Conservation (phyloP, 2,888 invertebrate genomes). For the Cyaniris semiargus region DNA sequence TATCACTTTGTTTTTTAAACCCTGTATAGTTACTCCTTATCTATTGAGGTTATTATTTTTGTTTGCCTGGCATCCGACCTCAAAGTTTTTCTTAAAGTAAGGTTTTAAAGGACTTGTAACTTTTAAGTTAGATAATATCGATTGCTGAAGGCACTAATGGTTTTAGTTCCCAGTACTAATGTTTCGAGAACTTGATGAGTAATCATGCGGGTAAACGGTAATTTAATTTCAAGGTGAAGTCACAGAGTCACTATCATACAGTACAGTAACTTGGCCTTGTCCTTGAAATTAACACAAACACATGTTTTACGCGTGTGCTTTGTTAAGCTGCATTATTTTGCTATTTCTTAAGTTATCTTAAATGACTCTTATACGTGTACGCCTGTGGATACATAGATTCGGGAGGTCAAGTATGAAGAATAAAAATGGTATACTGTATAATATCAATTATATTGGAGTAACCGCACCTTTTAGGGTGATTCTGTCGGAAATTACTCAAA, state of each 20-base stretch:
- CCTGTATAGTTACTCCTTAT: no score
- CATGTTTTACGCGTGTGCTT: no score
- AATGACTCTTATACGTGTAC: no score
- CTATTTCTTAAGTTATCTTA: no score
- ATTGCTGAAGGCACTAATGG: conserved; percentile 11
- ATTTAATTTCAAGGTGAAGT: conserved; percentile 13
- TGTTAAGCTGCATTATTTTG: no score
- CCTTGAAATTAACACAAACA: neutral
- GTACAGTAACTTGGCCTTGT: neutral
- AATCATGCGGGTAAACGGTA: conserved; percentile 26
- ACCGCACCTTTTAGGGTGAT: neutral
- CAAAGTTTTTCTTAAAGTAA: neutral
- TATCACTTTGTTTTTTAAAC: no score
- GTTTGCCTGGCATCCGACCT: no score
- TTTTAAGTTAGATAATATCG: neutral
- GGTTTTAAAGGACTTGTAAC: neutral
- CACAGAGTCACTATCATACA: neutral
- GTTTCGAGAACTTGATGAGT: conserved; percentile 26
- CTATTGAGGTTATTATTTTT: no score
- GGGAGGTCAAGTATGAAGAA: no score
- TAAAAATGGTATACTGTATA: no score
- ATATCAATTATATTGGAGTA: neutral
- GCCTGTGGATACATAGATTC: no score
- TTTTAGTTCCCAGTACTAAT: neutral
- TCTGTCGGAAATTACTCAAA: conserved; percentile 1